These are phyloP conservation scores for Tachina lurida DNA, from an alignment of 2,888 invertebrate species.

Conservation along the genomic window DNA sequence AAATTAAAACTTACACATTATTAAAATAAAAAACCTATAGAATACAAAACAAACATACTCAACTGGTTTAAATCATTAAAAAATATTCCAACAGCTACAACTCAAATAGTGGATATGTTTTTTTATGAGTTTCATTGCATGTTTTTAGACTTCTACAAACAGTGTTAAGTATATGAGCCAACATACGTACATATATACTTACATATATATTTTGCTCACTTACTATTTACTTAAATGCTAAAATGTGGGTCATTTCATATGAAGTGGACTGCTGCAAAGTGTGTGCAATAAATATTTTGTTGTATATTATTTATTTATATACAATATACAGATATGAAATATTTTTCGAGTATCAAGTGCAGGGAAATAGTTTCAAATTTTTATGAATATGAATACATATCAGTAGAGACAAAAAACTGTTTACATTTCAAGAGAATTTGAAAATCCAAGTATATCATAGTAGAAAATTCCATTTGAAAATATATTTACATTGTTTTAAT, in stretches of 20 bases:
- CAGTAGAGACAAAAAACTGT: too few species aligned
- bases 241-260: not conserved
- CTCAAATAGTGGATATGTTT: slow-evolving; percentile 16
- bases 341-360: too few species aligned
- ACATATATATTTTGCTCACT: not conserved
- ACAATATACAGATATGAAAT: too few species aligned
- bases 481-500: too few species aligned
- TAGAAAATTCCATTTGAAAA: too few species aligned
- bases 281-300: too few species aligned
- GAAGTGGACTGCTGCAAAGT: not conserved
- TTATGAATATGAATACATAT: too few species aligned
- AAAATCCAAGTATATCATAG: too few species aligned
- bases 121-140: slow-evolving; percentile 41
- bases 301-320: too few species aligned
- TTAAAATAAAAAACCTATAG: slow-evolving; percentile 41
- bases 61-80: slow-evolving; percentile 53
- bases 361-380: too few species aligned
- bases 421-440: too few species aligned
- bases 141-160: slow-evolving; percentile 12
- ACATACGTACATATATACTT: not conserved
- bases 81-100: slow-evolving; percentile 39
- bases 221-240: not conserved
- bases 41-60: slow-evolving; percentile 16
- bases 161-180: not conserved
- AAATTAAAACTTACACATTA: slow-evolving; percentile 26